Evolutionary conservation across 2,797 vertebrate species (phyloP), one percentile per base, ranked within the genome.

Genomic region (Mionectes olivaceus): DNA sequence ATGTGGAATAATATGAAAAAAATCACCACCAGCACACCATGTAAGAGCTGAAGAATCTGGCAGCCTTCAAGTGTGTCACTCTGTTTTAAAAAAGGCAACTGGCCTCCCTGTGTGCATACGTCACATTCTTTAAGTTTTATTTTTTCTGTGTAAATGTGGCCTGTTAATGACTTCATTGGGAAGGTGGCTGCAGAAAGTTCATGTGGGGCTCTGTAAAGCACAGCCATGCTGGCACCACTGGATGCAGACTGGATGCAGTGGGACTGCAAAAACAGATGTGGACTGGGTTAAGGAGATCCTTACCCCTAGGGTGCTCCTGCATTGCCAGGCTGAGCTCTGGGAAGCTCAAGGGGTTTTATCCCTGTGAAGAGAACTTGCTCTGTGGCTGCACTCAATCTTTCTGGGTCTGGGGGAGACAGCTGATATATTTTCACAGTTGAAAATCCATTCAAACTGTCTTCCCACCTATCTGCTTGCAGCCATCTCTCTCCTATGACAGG

Each of bases 11-110:
- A 60, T 57, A 94, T 37, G 87, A 88, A 96, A 95, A 95, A 91
- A 59, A 75, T 89, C 94, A 74, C 96, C 81, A 78, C 94, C 94
- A 90, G 35, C 94, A 89, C 75, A 87, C 93, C 55, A 41, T 70
- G 83, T 87, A 88, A 92, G 89, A 73, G 82, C 67, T 96, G 95
- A 75, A 96, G 96, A 82, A 89, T 81, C 86, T 96, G 97, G 95
- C 97, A 91, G 49, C 86, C 50, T 94, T 87, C 76, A 73, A 76
- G 53, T 47, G 59, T 91, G 91, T 95, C 86, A 89, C 93, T 75
- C 85, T 78, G 79, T 79, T 96, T 95, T 87, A 91, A 77, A 95
- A 94, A 94, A 93, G 65, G 82, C 90, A 95, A 77, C 73, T 63
- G 94, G 95, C 93, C 91, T 93, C 74, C 55, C 90, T 86, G 85